phyloP scores from a whole-genome alignment of 2,113 vertebrate genomes.

The Mus pahari region DNA sequence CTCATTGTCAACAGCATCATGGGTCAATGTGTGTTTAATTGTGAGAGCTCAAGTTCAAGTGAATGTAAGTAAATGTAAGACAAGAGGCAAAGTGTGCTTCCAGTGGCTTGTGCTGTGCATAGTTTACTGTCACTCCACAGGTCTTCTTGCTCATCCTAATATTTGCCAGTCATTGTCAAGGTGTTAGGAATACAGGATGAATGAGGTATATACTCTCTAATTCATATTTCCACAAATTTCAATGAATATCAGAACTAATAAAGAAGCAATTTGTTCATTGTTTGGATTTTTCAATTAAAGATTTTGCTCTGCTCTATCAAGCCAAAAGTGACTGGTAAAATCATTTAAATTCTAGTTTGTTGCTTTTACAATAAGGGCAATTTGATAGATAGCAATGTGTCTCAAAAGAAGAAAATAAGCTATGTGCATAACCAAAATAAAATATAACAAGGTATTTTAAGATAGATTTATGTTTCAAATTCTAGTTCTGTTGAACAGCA shows the following conservation, averaged over 20 bases:
- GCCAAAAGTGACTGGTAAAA: background rate
- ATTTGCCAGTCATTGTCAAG: background rate
- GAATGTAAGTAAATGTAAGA: background rate
- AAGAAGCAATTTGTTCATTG: background rate
- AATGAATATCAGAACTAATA: background rate
- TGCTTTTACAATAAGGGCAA: conserved; percentile 1
- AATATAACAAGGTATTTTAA: background rate
- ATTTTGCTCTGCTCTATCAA: background rate
- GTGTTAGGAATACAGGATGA: background rate
- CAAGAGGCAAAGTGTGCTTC: background rate
- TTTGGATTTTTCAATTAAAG: background rate
- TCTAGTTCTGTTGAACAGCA: background rate
- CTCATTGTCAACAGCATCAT: background rate
- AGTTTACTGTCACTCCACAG: too few relatives aligned
- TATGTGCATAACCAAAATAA: background rate
- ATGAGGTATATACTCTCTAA: background rate
- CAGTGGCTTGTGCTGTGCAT: background rate
- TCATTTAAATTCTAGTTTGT: background rate
- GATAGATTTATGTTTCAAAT: conserved; percentile 25
- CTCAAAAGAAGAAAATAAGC: conserved; percentile 23
- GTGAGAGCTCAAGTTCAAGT: background rate
- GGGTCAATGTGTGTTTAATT: background rate
- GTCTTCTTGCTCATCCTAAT: background rate
- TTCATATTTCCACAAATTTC: background rate
- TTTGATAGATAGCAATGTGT: background rate